phyloP scores from a whole-genome alignment of 35 echinoderm and acorn worm genomes.

The Acanthaster planci region DNA sequence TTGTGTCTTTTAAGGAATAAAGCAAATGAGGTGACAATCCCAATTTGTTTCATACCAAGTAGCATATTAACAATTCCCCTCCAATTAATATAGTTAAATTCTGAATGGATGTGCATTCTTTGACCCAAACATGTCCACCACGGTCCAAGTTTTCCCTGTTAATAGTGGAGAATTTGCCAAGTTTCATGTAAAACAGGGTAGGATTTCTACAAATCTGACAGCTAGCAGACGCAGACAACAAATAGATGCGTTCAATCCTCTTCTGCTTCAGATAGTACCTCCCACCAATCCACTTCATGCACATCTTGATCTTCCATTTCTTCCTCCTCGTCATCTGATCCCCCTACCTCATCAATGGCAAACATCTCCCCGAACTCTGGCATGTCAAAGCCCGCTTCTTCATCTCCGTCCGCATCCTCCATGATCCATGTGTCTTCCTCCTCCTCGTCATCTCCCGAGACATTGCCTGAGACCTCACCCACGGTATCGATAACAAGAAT shows the following conservation, averaged over 20 bases:
- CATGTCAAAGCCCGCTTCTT: background rate
- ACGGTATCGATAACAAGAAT: background rate
- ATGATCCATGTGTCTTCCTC: background rate
- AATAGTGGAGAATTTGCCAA: too few species aligned
- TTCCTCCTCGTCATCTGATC: background rate
- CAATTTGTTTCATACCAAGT: too few species aligned
- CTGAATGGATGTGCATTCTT: too few species aligned
- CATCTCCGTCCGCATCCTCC: background rate
- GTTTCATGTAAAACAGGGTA: too few species aligned
- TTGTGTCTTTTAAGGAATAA: too few species aligned
- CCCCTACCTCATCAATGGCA: slow-evolving; percentile 1
- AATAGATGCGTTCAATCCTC: background rate
- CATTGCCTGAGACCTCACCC: background rate
- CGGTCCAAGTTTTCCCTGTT: too few species aligned
- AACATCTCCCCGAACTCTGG: background rate
- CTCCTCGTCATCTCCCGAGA: background rate
- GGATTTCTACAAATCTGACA: too few species aligned
- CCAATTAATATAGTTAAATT: too few species aligned
- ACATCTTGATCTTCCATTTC: background rate
- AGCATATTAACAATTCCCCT: too few species aligned
- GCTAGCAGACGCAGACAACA: too few species aligned
- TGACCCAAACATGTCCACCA: too few species aligned
- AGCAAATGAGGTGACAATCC: too few species aligned
- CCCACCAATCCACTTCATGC: background rate
- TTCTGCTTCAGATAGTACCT: background rate